Evolutionary conservation across 1,140 invertebrate species (phyloP).

Genomic region (Hyles euphorbiae): DNA sequence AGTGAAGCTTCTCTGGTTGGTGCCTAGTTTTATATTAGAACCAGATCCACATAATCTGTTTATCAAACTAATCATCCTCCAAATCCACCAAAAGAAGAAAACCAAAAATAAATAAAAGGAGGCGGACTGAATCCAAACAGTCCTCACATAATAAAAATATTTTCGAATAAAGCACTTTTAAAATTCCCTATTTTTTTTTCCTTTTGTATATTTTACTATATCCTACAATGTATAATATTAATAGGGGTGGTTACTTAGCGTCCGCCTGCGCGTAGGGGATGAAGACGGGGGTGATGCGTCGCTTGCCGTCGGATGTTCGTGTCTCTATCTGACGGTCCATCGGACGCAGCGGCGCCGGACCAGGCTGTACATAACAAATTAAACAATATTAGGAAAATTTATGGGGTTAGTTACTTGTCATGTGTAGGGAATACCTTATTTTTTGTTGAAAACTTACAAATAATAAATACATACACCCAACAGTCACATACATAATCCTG

Average conservation of each 20-base stretch:
- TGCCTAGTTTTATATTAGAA: too few species aligned
- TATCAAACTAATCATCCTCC: too few species aligned
- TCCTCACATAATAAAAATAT: too few species aligned
- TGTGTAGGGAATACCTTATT: too few species aligned
- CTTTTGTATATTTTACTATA: neutral
- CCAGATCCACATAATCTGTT: too few species aligned
- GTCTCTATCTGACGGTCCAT: constrained; percentile 97
- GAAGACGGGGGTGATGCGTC: constrained; percentile 97
- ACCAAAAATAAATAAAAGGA: too few species aligned
- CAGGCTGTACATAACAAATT: constrained; percentile 22
- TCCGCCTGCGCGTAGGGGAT: constrained; percentile 83
- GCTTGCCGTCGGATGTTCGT: constrained; percentile 92
- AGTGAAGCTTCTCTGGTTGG: too few species aligned
- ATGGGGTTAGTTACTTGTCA: constrained; percentile 6
- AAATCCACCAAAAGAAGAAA: too few species aligned
- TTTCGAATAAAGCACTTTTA: neutral
- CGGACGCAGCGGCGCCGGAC: constrained; percentile 76
- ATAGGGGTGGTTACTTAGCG: constrained; percentile 71
- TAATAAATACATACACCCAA: too few species aligned
- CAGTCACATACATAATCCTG: too few species aligned
- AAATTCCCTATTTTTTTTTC: neutral
- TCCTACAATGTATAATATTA: neutral
- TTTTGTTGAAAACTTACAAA: too few species aligned
- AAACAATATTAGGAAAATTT: constrained; percentile 21
- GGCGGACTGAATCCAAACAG: too few species aligned